Evolutionary conservation across 2,888 invertebrate species (phyloP).

Genomic region (Agrilus biguttatus): DNA sequence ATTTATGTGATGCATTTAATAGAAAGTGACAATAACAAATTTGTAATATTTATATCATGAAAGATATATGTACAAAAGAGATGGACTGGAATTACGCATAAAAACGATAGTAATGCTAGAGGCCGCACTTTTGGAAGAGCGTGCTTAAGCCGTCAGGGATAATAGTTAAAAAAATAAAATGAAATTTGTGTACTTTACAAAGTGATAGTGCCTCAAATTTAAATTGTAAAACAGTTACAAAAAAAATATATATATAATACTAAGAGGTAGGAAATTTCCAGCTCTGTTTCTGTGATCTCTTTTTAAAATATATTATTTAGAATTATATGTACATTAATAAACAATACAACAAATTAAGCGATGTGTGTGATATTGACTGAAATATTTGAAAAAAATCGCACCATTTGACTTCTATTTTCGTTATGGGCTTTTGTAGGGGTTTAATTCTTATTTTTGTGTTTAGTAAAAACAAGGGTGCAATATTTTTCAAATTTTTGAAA

Average conservation of each 20-base stretch:
- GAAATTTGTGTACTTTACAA: constrained; percentile 1
- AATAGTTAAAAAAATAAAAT: constrained; percentile 4
- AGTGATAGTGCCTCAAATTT: constrained; percentile 5
- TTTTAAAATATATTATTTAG: constrained; percentile 10
- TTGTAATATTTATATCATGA: too few relatives aligned
- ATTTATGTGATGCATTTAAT: too few relatives aligned
- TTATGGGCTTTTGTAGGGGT: background rate
- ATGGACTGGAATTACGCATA: constrained; percentile 23
- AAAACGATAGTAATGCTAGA: constrained; percentile 2
- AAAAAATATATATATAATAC: constrained; percentile 4
- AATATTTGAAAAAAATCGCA: too few relatives aligned
- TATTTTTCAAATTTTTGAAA: too few relatives aligned
- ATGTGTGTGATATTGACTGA: constrained; percentile 22
- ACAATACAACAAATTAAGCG: too few relatives aligned
- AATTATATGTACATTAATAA: too few relatives aligned
- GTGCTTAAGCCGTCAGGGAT: too few relatives aligned
- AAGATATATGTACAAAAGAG: constrained; percentile 11
- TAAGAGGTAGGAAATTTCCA: constrained; percentile 18
- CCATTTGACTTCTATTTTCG: too few relatives aligned
- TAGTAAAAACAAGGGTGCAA: too few relatives aligned
- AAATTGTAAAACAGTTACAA: constrained; percentile 5
- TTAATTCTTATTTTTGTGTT: constrained; percentile 4
- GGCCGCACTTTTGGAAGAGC: too few relatives aligned
- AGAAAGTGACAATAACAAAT: too few relatives aligned
- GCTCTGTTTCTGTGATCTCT: constrained; percentile 35